Evolutionary conservation across 2,797 vertebrate species (phyloP), one percentile per base, ranked within the genome.

Genomic region (Spizella passerina): DNA sequence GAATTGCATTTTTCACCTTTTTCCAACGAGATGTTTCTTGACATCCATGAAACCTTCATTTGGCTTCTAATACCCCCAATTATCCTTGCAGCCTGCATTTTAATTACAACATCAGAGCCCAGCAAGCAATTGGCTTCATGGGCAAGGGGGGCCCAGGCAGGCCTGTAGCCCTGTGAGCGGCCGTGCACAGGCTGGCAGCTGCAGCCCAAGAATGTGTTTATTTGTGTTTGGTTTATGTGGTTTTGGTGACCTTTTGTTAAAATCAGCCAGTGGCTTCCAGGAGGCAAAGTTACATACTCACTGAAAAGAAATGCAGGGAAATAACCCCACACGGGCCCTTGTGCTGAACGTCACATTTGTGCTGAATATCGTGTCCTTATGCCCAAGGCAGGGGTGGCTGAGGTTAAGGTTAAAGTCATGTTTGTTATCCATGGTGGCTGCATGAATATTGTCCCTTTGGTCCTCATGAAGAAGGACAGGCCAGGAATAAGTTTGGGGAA

Each of bases 1-100:
- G n/a, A 90, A 50, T n/a, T 81, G 73, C 72, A 90, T 96, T 96
- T 93, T 96, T 94, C 82, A 93, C 94, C 93, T 94, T 95, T 95
- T 86, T 55, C 38, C 41, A 88, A 76, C 4, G 44, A 73, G 83
- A 86, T 17, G 57, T 78, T 94, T 80, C 82, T 78, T 83, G 90
- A 83, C 70, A 65, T 91, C 82, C 68, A 4, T 26, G 76, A 95
- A 96, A 75, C 41, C 49, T 55, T 81, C 46, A 26, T 69, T 78
- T 83, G 77, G 19, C 56, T 94, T 56, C 23, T 68, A 83, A 83
- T 83, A 66, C 38, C 61, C 72, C n/a, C 3, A 22, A 86, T 71
- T 81, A 69, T 50, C 66, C 79, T 53, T 38, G 32, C 80, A 91
- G 79, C 22, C 60, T 81, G 82, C 49, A 9, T 83, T 93, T 83